phyloP scores from a whole-genome alignment of 2,888 invertebrate genomes.

The Scaptomyza cyrtandrae region DNA sequence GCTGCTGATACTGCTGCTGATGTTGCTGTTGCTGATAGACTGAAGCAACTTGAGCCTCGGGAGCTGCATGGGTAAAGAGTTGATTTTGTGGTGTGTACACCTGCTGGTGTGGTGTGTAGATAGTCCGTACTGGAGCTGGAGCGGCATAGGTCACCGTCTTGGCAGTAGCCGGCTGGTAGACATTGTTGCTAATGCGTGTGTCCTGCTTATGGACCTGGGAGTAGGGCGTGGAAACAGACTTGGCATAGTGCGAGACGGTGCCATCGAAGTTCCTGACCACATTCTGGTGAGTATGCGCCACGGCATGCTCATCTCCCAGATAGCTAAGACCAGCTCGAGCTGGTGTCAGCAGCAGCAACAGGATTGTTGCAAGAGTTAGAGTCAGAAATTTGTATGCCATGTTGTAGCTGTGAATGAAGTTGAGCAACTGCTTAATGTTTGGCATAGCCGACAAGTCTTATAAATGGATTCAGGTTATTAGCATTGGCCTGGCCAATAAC shows the following conservation, averaged over 20 bases:
- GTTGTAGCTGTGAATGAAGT: slow-evolving; percentile 53
- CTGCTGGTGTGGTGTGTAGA: slow-evolving; percentile 40
- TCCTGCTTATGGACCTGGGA: slow-evolving; percentile 87
- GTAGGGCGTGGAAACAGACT: slow-evolving; percentile 86
- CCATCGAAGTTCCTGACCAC: slow-evolving; percentile 86
- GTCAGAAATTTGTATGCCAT: slow-evolving; percentile 85
- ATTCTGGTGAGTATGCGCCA: slow-evolving; percentile 86
- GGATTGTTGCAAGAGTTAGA: slow-evolving; percentile 85
- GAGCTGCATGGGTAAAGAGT: slow-evolving; percentile 73
- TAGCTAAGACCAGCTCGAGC: slow-evolving; percentile 86
- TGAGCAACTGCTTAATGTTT: slow-evolving; percentile 68
- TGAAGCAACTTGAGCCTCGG: slow-evolving; percentile 61
- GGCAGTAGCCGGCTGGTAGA: slow-evolving; percentile 85
- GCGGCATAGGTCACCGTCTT: slow-evolving; percentile 81
- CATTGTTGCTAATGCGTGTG: slow-evolving; percentile 86
- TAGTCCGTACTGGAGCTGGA: slow-evolving; percentile 75
- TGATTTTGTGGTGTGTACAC: slow-evolving; percentile 44
- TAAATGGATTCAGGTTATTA: slow-evolving; percentile 38
- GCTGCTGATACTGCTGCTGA: slow-evolving; percentile 33
- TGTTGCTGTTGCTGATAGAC: slow-evolving; percentile 39
- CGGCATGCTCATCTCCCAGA: slow-evolving; percentile 65
- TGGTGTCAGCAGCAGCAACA: slow-evolving; percentile 83
- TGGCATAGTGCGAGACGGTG: slow-evolving; percentile 86
- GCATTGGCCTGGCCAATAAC: slow-evolving; percentile 45
- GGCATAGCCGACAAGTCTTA: slow-evolving; percentile 38